Base-by-base conservation (phyloP, 2,888 invertebrate species). In the Electrophaes corylata region DNA sequence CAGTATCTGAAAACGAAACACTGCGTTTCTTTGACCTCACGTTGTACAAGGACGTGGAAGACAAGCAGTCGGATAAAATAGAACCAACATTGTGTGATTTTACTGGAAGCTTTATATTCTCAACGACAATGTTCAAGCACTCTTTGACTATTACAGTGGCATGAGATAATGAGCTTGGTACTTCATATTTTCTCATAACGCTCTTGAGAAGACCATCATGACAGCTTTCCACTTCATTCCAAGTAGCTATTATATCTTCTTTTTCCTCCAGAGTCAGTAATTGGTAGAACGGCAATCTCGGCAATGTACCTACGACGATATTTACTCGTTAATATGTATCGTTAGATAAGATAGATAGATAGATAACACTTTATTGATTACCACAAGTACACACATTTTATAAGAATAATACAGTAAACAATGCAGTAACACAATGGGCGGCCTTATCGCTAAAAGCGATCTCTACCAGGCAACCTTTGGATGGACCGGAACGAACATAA, bases 231-330 rank as follows among this genome's bases (percentile, higher is more conserved):
- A 64, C 55, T 55, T 69, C 63, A 59, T 62, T 66, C 40, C 49
- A 58, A 53, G 62, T 60, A 52, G 50, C 37, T 63, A 64, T 67
- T 35, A 74, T 70, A 51, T 70, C 61, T 63, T 59, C 62, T 64
- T 71, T 79, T 73, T 75, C 76, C 16, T 79, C 77, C 73, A 80
- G 77, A 46, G 66, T 70, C 56, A 82, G 59, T 50, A 84, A 83
- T 83, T 83, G 79, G 64, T 60, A 73, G 67, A 69, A 69, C 80
- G 80, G 82, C 79, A 78, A 73, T 57, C 76, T 75, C 81, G 64
- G 76, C 79, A 71, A 75, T 69, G 69, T 66, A 89, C 90, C 90
- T 91, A 86, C 73, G 88, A 81, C 65, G 65, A 76, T 62, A 75
- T 72, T 76, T 78, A 75, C 69, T 70, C 52, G 69, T 71, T 67